A percentile compares a stretch with the other conserved stretches of the same genome.
Evolutionary conservation across 2,113 vertebrate species (phyloP).

Genomic region (Athene noctua): DNA sequence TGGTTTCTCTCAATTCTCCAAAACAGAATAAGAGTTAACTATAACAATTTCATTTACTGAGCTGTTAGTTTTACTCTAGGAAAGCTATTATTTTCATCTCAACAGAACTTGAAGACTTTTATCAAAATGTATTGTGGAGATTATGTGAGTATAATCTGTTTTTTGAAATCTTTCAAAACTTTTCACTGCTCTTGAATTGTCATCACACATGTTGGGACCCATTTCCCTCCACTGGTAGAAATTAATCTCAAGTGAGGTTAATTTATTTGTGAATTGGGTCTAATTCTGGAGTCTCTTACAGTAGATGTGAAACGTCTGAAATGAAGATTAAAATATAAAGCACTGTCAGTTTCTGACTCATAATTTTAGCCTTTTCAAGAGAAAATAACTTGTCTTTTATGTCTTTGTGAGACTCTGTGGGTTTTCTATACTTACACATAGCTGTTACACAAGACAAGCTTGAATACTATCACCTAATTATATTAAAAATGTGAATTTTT

Average conservation of each 20-base stretch:
- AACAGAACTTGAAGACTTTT: background rate
- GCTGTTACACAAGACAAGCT: background rate
- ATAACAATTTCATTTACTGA: background rate
- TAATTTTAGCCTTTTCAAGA: background rate
- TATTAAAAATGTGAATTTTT: background rate
- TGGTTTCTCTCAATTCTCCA: background rate
- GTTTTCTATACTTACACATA: background rate
- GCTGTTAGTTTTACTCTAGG: background rate
- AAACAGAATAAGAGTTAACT: background rate
- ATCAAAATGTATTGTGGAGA: constrained; percentile 71
- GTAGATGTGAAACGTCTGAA: background rate
- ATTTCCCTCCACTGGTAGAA: background rate
- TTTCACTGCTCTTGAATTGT: background rate
- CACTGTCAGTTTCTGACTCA: background rate
- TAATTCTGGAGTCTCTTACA: background rate
- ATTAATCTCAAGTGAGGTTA: background rate
- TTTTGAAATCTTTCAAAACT: background rate
- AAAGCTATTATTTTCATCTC: background rate
- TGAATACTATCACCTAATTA: background rate
- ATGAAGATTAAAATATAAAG: background rate
- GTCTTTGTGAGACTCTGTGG: background rate
- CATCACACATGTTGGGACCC: background rate
- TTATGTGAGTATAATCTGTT: constrained; percentile 72
- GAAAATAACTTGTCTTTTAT: background rate
- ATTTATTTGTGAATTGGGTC: background rate